A percentile compares a stretch with the other conserved stretches of the same genome.
phyloP scores from a whole-genome alignment of 2,888 invertebrate species.

The Orchesellides sinensis region DNA sequence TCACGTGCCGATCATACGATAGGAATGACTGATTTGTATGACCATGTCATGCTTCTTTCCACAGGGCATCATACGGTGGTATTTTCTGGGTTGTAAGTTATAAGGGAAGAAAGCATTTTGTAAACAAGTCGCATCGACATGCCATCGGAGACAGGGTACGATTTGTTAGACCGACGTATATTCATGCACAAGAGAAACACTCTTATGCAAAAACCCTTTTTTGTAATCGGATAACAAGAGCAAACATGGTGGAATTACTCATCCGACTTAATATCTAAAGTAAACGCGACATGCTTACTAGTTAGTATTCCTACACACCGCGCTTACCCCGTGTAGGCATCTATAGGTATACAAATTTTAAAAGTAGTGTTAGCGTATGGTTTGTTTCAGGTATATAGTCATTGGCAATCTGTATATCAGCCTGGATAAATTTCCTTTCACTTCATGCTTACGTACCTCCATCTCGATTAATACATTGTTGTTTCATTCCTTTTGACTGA shows the following conservation, averaged over 20 bases:
- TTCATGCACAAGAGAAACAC: conserved; percentile 17
- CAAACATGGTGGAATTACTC: conserved; percentile 62
- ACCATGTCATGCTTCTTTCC: conserved; percentile 23
- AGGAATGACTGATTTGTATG: conserved; percentile 52
- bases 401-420: conserved; percentile 31
- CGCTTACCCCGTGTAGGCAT: conserved; percentile 4
- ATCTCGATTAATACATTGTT: conserved; percentile 3
- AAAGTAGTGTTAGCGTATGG: conserved; percentile 4
- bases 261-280: conserved; percentile 61
- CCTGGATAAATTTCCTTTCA: conserved; percentile 28
- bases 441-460: conserved; percentile 24
- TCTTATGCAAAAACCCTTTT: conserved; percentile 41
- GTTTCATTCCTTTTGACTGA: neutral
- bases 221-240: conserved; percentile 63
- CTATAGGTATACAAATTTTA: neutral
- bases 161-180: conserved; percentile 45
- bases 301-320: too few relatives aligned
- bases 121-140: conserved; percentile 57
- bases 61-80: too few relatives aligned
- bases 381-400: neutral
- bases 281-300: conserved; percentile 53
- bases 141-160: conserved; percentile 55
- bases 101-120: conserved; percentile 46
- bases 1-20: conserved; percentile 38
- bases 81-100: too few relatives aligned